These are phyloP conservation scores for Taxidea taxus DNA, from an alignment of 2,113 vertebrate genomes.

Conservation along the genomic window DNA sequence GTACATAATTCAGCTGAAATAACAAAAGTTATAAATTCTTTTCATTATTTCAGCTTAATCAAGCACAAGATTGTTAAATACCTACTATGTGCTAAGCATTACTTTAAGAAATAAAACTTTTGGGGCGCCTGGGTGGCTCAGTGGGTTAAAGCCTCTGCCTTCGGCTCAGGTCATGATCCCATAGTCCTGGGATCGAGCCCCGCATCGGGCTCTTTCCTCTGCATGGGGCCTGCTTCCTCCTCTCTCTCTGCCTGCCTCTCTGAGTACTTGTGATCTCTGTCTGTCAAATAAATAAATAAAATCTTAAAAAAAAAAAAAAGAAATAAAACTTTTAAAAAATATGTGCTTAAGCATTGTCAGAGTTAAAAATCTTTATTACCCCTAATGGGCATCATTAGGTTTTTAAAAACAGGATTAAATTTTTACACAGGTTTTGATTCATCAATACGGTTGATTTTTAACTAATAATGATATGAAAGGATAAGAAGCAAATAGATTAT, in stretches of 20 bases:
- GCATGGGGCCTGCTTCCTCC: no score
- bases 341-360: neutral
- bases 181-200: no score
- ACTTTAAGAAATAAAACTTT: neutral
- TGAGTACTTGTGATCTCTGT: no score
- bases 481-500: neutral
- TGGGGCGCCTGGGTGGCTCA: no score
- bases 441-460: neutral
- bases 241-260: no score
- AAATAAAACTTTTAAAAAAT: neutral
- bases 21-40: neutral
- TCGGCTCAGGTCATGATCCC: no score
- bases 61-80: neutral
- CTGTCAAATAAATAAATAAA: no score
- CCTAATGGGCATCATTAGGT: neutral
- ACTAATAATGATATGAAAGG: neutral
- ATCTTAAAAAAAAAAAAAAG: no score
- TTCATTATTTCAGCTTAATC: neutral
- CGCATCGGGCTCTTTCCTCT: no score
- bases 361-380: neutral
- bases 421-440: neutral
- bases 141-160: no score
- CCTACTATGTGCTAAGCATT: neutral
- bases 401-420: neutral
- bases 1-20: conserved; percentile 48